Evolutionary conservation across 2,797 vertebrate genomes (phyloP).

Genomic region (Stomatorhinus walkeri): DNA sequence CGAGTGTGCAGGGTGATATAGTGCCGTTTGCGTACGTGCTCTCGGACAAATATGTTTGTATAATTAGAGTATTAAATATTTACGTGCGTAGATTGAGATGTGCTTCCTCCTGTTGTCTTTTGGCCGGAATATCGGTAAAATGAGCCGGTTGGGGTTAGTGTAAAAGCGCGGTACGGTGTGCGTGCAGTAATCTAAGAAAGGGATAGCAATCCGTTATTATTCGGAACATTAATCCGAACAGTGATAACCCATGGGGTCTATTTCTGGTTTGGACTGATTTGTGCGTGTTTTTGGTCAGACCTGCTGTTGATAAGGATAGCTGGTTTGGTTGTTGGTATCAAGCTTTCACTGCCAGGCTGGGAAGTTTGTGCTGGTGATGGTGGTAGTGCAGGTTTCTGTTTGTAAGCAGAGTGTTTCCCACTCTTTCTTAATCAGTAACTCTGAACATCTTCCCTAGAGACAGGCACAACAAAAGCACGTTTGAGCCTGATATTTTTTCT

Average conservation of each 20-base stretch:
- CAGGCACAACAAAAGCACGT: neutral
- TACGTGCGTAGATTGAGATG: neutral
- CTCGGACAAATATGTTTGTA: neutral
- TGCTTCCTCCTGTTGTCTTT: neutral
- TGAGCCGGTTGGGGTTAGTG: neutral
- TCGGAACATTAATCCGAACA: neutral
- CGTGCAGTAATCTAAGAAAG: neutral
- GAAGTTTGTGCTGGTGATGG: neutral
- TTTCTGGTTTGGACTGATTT: neutral
- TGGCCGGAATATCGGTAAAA: neutral
- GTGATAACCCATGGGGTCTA: neutral
- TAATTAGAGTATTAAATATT: conserved; percentile 2
- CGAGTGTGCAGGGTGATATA: neutral
- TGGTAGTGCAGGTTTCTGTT: neutral
- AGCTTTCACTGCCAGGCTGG: neutral
- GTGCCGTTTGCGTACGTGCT: neutral
- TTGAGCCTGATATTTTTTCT: neutral
- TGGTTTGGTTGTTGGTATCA: neutral
- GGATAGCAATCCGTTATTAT: neutral
- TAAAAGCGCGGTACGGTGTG: neutral
- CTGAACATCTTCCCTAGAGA: neutral
- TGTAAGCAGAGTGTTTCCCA: neutral
- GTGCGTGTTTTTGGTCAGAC: neutral
- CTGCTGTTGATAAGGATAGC: neutral
- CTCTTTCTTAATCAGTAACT: neutral